Evolutionary conservation across 2,888 invertebrate species (phyloP), one percentile per base, ranked within the genome.

Genomic region (Nemurella pictetii): DNA sequence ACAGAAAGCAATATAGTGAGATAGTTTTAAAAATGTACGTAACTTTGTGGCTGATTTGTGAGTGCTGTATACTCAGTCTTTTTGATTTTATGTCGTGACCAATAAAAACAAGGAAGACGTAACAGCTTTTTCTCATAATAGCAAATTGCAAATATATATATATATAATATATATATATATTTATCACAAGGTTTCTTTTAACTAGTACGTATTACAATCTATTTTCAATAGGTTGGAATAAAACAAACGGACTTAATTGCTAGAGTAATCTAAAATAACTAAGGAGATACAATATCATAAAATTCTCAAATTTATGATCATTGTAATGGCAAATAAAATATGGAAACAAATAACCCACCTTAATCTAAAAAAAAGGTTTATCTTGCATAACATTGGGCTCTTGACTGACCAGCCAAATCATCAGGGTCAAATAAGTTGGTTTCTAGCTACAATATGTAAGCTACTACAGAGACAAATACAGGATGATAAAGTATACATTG

Each of bases 221-320:
- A 85, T 86, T 82, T 77, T 72, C 85, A 80, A 80, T 36, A 85
- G 85, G 85, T 80, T 82, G 84, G 85, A 86, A 85, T 86, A 85
- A 84, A 85, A 83, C 82, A 86, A 87, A 73, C 30, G 80, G 85
- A 85, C 85, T 84, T 86, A 86, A 84, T 86, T 83, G 83, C 85
- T 85, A 86, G 85, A 85, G 85, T 84, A 87, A 86, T 83, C 85
- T 85, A 85, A 87, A 85, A 86, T 86, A 80, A 86, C 85, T 84
- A 86, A 85, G 85, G 85, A 86, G 85, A 86, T 85, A 86, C 86
- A 32, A 32, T 3, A 32, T 32, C 32, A 32, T 32, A 32, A 32
- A 32, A 32, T 32, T 55, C 55, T 55, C 3, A 55, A 55, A 55
- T 55, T 55, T 55, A 55, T 55, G 55, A 55, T n/a, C 9, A 55